Conservation (phyloP, 2,113 vertebrate species). For the Odobenus rosmarus region DNA sequence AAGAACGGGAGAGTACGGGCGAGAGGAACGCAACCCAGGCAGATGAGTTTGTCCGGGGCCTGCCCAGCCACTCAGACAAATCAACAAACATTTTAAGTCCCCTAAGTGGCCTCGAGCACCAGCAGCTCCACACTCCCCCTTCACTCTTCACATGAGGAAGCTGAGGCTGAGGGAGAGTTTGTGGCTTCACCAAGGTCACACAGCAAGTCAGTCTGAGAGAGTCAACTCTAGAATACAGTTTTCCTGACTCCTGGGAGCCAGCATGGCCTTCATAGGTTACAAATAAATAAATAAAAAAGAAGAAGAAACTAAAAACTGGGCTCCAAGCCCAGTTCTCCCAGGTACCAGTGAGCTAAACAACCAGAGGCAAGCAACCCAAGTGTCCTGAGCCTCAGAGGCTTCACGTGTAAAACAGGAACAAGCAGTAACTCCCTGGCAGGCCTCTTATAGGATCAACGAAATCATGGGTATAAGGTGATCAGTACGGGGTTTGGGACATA, state of each 20-base stretch:
- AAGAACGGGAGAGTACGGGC: background rate
- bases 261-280: background rate
- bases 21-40: background rate
- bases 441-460: background rate
- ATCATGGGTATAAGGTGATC: background rate
- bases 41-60: background rate
- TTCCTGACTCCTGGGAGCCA: background rate
- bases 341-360: slow-evolving; percentile 14
- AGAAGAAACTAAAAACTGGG: background rate
- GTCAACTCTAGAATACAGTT: slow-evolving; percentile 54
- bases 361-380: background rate
- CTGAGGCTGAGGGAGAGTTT: slow-evolving; percentile 16
- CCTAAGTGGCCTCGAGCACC: background rate
- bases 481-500: background rate
- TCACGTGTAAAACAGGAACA: background rate
- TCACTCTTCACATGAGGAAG: slow-evolving; percentile 19
- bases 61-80: background rate
- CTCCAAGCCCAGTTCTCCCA: slow-evolving; percentile 31
- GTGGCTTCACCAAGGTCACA: slow-evolving; percentile 43
- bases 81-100: slow-evolving; percentile 19
- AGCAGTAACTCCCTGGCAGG: background rate
- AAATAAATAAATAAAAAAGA: background rate
- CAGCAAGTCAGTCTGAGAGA: background rate
- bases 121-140: background rate
- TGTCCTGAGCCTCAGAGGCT: background rate